Evolutionary conservation across 2,797 vertebrate species (phyloP).

Genomic region (Pipistrellus pygmaeus): DNA sequence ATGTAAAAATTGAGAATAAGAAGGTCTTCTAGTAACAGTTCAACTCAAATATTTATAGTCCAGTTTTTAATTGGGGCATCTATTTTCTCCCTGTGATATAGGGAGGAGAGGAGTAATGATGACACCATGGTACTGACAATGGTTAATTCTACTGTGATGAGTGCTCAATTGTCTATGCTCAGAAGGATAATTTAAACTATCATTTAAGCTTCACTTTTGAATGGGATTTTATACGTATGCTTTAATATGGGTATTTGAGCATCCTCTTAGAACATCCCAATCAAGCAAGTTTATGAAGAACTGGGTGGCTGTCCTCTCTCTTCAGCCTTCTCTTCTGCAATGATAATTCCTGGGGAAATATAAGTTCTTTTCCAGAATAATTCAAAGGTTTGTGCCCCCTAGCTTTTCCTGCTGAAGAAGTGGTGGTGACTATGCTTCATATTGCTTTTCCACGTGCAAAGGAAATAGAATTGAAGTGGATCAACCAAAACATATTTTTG

Average conservation of each 20-base stretch:
- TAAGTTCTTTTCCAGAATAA: neutral
- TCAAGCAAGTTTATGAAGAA: neutral
- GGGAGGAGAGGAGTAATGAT: neutral
- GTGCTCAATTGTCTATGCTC: neutral
- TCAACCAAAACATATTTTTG: neutral
- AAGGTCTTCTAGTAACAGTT: neutral
- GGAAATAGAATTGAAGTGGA: neutral
- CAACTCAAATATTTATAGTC: neutral
- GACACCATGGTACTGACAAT: fast-evolving
- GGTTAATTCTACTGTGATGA: neutral
- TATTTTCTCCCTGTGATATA: neutral
- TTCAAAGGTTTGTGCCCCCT: neutral
- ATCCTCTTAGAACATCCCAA: conserved; percentile 10
- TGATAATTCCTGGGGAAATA: neutral
- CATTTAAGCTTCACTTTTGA: neutral
- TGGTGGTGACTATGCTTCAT: neutral
- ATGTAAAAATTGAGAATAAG: conserved; percentile 18
- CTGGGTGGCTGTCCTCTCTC: neutral
- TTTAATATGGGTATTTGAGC: neutral
- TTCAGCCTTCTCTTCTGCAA: neutral
- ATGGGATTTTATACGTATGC: neutral
- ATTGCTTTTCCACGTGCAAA: neutral
- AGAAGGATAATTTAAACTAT: neutral
- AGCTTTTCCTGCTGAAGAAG: neutral
- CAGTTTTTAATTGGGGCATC: neutral